These are phyloP conservation scores for Vannuccia rotundouncinata DNA, from an alignment of 2,888 invertebrate genomes.

Conservation along the genomic window DNA sequence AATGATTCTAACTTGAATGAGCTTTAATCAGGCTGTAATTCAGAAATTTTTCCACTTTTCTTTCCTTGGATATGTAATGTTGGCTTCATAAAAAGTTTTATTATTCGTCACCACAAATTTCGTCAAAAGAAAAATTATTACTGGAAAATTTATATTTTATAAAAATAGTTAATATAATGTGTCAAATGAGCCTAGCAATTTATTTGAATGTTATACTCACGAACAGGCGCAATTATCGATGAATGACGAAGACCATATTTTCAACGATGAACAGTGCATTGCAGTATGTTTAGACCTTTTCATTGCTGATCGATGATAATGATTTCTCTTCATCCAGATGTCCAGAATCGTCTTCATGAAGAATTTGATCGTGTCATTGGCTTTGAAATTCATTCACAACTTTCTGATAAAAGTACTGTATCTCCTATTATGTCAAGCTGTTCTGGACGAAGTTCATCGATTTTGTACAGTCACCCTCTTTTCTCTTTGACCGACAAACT, in stretches of 20 bases:
- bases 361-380: conserved; percentile 35
- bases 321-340: conserved; percentile 30
- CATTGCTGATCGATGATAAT: conserved; percentile 32
- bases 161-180: conserved; percentile 23
- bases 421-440: conserved; percentile 36
- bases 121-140: not conserved
- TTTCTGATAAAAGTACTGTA: conserved; percentile 25
- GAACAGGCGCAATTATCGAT: no score
- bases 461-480: conserved; percentile 35
- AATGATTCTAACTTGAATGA: not conserved
- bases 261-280: conserved; percentile 29
- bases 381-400: not conserved
- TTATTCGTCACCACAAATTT: no score
- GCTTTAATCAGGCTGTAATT: not conserved
- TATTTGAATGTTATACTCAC: conserved; percentile 22
- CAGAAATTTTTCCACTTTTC: not conserved
- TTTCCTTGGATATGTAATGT: conserved; percentile 11
- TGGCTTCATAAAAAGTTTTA: no score
- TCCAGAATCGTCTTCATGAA: conserved; percentile 38
- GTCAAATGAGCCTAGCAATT: conserved; percentile 6
- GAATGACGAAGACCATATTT: not conserved
- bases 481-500: conserved; percentile 17
- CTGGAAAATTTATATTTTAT: not conserved
- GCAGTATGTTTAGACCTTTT: conserved; percentile 32
- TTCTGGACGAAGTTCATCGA: conserved; percentile 39